A percentile compares a stretch with the other conserved stretches of the same genome.
Conservation (phyloP, 2,797 vertebrate species). For the Pseudochaenichthys georgianus region DNA sequence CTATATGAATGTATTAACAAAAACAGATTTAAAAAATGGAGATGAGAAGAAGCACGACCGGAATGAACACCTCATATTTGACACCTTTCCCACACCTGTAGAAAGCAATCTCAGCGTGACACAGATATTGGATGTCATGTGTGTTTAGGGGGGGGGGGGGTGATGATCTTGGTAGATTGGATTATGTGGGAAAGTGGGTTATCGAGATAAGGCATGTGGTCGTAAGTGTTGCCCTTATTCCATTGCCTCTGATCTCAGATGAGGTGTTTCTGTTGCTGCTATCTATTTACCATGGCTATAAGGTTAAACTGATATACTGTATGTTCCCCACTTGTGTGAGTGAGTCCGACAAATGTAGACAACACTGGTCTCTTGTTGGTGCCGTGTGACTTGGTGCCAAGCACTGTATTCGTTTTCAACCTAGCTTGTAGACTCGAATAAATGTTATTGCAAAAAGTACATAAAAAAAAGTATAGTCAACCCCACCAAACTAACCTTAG, state of each 20-base stretch:
- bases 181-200: conserved; percentile 51
- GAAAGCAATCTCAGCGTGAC: conserved; percentile 57
- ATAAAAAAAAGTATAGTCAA: background rate
- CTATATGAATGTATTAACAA: background rate
- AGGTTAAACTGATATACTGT: conserved; percentile 19
- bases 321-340: conserved; percentile 18
- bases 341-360: conserved; percentile 11
- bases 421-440: background rate
- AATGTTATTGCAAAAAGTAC: background rate
- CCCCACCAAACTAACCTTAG: background rate
- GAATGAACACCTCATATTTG: conserved; percentile 19
- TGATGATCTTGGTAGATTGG: conserved; percentile 26
- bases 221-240: conserved; percentile 19
- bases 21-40: background rate
- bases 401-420: conserved; percentile 20
- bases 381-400: conserved; percentile 7
- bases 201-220: conserved; percentile 46
- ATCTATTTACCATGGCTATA: conserved; percentile 24
- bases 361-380: conserved; percentile 23
- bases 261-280: conserved; percentile 19
- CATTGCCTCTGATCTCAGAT: conserved; percentile 27
- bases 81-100: conserved; percentile 47
- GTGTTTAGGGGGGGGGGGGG: background rate
- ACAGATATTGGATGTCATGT: conserved; percentile 58
- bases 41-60: background rate